Percentiles rank a stretch among this genome's conserved stretches.
phyloP scores from a whole-genome alignment of 2,797 vertebrate species.

The Notolabrus celidotus region DNA sequence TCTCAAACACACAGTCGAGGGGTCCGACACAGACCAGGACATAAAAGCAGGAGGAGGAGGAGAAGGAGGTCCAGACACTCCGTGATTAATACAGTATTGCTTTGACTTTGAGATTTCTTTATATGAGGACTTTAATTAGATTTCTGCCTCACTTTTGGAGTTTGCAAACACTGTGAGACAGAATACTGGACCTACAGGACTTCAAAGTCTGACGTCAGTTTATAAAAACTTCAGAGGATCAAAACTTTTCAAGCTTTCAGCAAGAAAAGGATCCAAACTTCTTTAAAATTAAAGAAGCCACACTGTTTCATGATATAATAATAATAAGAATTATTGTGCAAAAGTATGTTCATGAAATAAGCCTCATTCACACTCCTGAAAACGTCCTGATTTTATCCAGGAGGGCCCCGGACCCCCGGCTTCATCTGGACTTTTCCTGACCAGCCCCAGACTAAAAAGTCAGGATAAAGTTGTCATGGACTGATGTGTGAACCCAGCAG shows the following conservation, averaged over 20 bases:
- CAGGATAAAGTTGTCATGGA: too few species aligned
- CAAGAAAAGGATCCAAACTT: neutral
- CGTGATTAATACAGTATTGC: slow-evolving; percentile 25
- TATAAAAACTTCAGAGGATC: neutral
- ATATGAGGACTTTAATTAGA: slow-evolving; percentile 16
- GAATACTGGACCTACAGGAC: neutral
- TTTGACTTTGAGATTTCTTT: slow-evolving; percentile 18
- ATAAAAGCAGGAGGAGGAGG: slow-evolving; percentile 37
- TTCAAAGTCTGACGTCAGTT: slow-evolving; percentile 5
- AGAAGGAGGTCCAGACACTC: slow-evolving; percentile 21
- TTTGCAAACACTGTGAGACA: slow-evolving; percentile 2
- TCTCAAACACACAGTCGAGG: slow-evolving; percentile 38
- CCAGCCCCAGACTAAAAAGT: too few species aligned
- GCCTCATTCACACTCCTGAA: too few species aligned
- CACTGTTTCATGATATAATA: too few species aligned
- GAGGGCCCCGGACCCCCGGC: too few species aligned
- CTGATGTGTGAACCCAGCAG: too few species aligned
- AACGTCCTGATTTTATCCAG: too few species aligned
- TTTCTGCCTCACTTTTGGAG: neutral
- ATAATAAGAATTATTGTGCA: too few species aligned
- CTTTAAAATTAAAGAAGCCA: too few species aligned
- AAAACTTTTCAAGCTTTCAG: slow-evolving; percentile 2
- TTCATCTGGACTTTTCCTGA: too few species aligned
- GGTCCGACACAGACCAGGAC: slow-evolving; percentile 43
- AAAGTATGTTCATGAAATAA: too few species aligned